Evolutionary conservation across 2,888 invertebrate genomes (phyloP), one percentile per base, ranked within the genome.

Genomic region (Dryadula phaetusa): DNA sequence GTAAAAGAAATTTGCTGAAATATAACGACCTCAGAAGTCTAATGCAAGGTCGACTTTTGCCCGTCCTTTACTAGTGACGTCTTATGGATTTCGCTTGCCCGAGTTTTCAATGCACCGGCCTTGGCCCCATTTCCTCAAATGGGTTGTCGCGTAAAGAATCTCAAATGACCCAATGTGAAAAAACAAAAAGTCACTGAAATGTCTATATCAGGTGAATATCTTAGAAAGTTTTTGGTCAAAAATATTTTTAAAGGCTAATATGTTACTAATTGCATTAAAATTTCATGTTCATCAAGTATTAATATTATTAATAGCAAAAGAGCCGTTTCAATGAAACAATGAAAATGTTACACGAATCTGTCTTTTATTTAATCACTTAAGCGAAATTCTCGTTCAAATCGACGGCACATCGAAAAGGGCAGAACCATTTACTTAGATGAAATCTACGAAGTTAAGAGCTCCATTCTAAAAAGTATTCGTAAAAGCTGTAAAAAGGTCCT

Each of bases 101-200:
- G 63, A 66, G 54, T 34, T 65, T 67, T 67, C 54, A 70, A 70
- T 68, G 58, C 56, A 68, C 22, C 46, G 63, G 63, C 70, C 70
- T 70, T 70, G 70, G 66, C 68, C 70, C 53, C 46, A 66, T 68
- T 70, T 64, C 54, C 65, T 18, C 66, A 61, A 70, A 66, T 69
- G 63, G 66, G 63, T 66, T 60, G 58, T 54, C 66, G 37, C 58
- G 69, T 54, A 47, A 64, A 69, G 66, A 64, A 66, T 62, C 69
- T 61, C 54, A n/a, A n/a, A n/a, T 46, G 54, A 61, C 63, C 61
- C 61, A 64, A 60, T 60, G 40, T 61, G 53, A 22, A 49, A 63
- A 47, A 66, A 47, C 53, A 63, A 56, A 69, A 28, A 60, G 14
- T 18, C n/a, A 20, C 28, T 60, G 32, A 46, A 60, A 60, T 44